phyloP scores from a whole-genome alignment of 2,113 vertebrate species.

The Lagopus leucura region DNA sequence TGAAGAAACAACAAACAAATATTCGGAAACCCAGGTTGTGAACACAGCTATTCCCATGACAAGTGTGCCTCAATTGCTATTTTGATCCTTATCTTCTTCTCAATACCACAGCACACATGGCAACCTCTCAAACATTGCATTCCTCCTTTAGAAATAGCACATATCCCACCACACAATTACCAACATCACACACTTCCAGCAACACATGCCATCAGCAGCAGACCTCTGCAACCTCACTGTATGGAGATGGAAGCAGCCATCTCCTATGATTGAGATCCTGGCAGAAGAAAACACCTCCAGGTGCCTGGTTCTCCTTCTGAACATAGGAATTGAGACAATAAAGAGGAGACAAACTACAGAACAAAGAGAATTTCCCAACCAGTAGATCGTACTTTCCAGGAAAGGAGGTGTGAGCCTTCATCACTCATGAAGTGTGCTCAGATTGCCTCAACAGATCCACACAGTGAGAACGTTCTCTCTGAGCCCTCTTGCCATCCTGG shows the following conservation, averaged over 20 bases:
- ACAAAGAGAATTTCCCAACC: not conserved
- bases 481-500: not conserved
- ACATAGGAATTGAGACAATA: not conserved
- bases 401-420: not conserved
- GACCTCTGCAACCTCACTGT: too few species aligned
- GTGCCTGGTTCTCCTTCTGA: not conserved
- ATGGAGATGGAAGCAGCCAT: not conserved
- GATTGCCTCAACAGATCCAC: not conserved
- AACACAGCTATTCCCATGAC: not conserved
- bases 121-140: not conserved
- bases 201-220: accelerated
- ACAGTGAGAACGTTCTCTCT: not conserved
- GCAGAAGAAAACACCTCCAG: not conserved
- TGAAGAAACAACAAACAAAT: not conserved
- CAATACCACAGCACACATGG: accelerated
- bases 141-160: not conserved
- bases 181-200: accelerated
- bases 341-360: not conserved
- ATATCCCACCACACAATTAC: not conserved
- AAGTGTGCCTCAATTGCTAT: accelerated
- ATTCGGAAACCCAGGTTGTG: not conserved
- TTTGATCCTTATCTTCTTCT: not conserved
- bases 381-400: accelerated
- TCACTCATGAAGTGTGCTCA: not conserved
- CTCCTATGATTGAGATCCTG: not conserved